A percentile compares a stretch with the other conserved stretches of the same genome.
These are phyloP conservation scores for Platichthys flesus DNA, from an alignment of 2,113 vertebrate species.

Conservation along the genomic window DNA sequence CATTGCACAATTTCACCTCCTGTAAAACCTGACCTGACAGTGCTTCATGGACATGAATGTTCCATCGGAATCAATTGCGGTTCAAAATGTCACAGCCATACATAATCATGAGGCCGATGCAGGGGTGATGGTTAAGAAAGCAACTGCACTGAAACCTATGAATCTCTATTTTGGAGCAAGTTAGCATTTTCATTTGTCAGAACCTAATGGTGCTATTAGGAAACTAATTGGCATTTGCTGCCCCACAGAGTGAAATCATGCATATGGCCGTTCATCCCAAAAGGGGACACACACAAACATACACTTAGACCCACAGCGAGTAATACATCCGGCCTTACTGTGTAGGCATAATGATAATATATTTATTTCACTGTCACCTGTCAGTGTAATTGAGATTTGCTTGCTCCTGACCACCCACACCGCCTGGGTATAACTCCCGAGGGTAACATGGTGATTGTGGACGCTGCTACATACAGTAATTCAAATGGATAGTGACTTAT, in stretches of 20 bases:
- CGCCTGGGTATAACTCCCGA: conserved; percentile 36
- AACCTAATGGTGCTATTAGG: conserved; percentile 75
- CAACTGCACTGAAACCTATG: conserved; percentile 60
- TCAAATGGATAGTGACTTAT: conserved; percentile 62
- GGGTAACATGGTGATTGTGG: conserved; percentile 47
- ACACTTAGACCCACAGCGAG: conserved; percentile 10
- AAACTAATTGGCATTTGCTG: conserved; percentile 72
- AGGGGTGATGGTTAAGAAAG: conserved; percentile 60
- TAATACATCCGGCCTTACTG: conserved; percentile 44
- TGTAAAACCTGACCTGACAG: conserved; percentile 53
- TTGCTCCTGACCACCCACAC: conserved; percentile 66
- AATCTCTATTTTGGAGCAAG: conserved; percentile 72
- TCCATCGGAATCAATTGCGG: conserved; percentile 69
- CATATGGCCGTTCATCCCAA: conserved; percentile 54
- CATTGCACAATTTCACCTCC: conserved; percentile 56
- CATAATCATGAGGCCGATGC: conserved; percentile 69
- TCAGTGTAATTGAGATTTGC: conserved; percentile 79
- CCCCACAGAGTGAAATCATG: conserved; percentile 63
- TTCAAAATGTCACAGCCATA: conserved; percentile 72
- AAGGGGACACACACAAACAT: conserved; percentile 35
- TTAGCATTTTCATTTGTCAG: conserved; percentile 78
- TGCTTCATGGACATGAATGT: conserved; percentile 60
- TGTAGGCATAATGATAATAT: conserved; percentile 64
- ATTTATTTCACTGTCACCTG: conserved; percentile 75
- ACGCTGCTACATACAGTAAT: conserved; percentile 57